Base-by-base conservation (phyloP, 2,888 invertebrate genomes). In the Morinoia aosen region DNA sequence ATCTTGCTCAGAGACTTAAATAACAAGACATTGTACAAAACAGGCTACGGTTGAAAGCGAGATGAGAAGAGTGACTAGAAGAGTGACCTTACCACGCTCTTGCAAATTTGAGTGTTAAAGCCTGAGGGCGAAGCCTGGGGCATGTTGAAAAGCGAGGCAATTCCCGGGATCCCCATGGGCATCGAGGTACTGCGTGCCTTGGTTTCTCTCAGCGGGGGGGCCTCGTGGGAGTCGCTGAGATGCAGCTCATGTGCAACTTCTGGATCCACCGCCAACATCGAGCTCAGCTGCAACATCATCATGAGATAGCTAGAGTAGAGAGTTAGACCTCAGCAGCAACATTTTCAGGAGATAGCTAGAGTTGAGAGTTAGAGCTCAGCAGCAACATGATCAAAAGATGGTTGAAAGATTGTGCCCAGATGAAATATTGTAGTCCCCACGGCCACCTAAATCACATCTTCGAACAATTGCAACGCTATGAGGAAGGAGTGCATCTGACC, bases 151-250 rank as follows among this genome's bases (percentile, higher is more conserved):
- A 96, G 93, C 19, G 96, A 58, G 16, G 95, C 88, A 48, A 96
- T 95, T 90, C 96, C 96, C 19, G 96, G 96, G 61, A 96, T 96
- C 58, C 95, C 96, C 58, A 91, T 33, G 48, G 96, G 95, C 39
- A 93, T 93, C 5, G 95, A 58, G 95, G 95, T 10, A 94, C 58
- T 33, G 88, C 56, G 93, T 48, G 56, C 7, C 56, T 56, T 88
- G 48, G 48, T 25, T 16, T 61, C 48, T 25, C 88, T 16, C 95
- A 91, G 95, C 88, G 33, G 0, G 8, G n/a, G n/a, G 7, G 88
- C 56, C 91, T 48, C 40, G 88, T 19, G 16, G 57, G 93, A 8
- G 94, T 76, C 61, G 19, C 58, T 10, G 7, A 57, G 56, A 19
- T 76, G 61, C 91, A 48, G 95, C 91, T 91, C 57, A 33, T 48